Conservation (phyloP, 1,140 invertebrate species). For the Antheraea mylitta region DNA sequence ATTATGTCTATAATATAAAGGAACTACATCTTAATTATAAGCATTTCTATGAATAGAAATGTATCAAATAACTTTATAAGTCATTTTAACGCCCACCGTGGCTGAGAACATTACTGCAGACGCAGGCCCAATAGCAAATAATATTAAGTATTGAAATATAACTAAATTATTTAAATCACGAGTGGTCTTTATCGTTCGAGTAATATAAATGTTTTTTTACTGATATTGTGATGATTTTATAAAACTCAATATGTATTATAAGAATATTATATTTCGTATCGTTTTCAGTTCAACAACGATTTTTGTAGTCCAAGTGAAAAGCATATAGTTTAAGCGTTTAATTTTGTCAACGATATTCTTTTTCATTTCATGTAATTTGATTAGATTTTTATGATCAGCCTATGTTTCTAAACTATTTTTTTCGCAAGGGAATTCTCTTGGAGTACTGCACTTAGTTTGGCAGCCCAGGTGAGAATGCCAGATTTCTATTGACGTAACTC, state of each 20-base stretch:
- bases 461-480: no score
- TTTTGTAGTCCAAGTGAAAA: no score
- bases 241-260: constrained; percentile 24
- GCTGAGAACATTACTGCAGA: constrained; percentile 24
- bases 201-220: constrained; percentile 25
- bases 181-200: constrained; percentile 25
- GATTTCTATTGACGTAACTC: no score
- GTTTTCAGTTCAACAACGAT: no score
- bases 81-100: constrained; percentile 8
- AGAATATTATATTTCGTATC: no score
- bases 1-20: background rate
- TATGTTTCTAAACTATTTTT: no score
- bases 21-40: background rate
- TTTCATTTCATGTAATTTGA: no score
- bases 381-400: no score
- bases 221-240: constrained; percentile 18
- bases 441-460: no score
- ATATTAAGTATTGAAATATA: constrained; percentile 41
- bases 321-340: no score
- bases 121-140: constrained; percentile 37
- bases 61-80: background rate
- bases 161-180: constrained; percentile 47
- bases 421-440: no score
- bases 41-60: background rate
- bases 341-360: no score